Percentiles rank a stretch among this genome's conserved stretches.
phyloP scores from a whole-genome alignment of 2,888 invertebrate genomes.

The Byasa hedistus region DNA sequence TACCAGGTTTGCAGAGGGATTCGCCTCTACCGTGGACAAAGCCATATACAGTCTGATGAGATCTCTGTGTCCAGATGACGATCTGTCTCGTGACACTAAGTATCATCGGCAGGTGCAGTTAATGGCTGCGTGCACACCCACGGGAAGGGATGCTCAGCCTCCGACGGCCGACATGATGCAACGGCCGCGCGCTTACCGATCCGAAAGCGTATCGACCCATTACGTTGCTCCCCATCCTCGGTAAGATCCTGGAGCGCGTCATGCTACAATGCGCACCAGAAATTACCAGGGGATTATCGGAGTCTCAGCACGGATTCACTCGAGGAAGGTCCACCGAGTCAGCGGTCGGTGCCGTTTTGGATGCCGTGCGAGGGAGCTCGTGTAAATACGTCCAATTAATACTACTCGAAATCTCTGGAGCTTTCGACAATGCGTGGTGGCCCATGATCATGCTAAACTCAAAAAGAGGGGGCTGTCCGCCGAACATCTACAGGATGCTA shows the following conservation, averaged over 20 bases:
- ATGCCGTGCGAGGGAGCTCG: not conserved
- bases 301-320: not conserved
- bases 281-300: conserved; percentile 25
- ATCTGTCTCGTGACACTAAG: no score
- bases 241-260: conserved; percentile 42
- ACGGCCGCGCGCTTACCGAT: conserved; percentile 34
- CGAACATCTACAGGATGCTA: not conserved
- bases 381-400: not conserved
- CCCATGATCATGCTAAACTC: not conserved
- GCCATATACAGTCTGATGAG: no score
- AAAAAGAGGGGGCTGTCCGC: not conserved
- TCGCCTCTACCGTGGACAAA: no score
- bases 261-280: conserved; percentile 34
- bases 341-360: no score
- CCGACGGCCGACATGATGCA: conserved; percentile 1
- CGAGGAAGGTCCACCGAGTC: no score
- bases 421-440: not conserved
- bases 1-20: no score
- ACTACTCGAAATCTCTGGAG: not conserved
- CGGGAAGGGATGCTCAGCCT: no score
- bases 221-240: conserved; percentile 40
- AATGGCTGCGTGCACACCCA: no score
- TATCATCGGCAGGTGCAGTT: no score
- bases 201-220: conserved; percentile 42
- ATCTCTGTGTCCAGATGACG: no score